These are phyloP conservation scores for Lacerta bilineata DNA, from an alignment of 2,797 vertebrate genomes.

Conservation along the genomic window DNA sequence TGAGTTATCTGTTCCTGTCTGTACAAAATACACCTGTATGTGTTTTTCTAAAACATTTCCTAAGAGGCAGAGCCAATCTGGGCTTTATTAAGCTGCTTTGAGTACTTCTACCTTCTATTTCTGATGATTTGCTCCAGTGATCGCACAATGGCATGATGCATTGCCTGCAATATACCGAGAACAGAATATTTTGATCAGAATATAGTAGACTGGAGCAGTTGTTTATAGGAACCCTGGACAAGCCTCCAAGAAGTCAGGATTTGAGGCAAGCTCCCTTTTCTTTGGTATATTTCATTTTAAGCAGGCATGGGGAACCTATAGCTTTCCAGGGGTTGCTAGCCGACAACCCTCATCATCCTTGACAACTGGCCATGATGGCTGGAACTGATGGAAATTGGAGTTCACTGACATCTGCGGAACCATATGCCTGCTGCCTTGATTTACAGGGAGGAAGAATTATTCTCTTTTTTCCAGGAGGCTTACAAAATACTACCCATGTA, in stretches of 20 bases:
- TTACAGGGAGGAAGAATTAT: slow-evolving; percentile 25
- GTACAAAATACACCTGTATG: slow-evolving; percentile 73
- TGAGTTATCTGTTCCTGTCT: not conserved
- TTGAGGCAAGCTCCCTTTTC: not conserved
- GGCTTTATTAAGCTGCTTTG: slow-evolving; percentile 64
- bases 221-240: slow-evolving; percentile 68
- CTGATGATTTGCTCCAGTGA: slow-evolving; percentile 69
- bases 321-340: not conserved
- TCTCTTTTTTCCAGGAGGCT: too few relatives aligned
- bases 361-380: not conserved
- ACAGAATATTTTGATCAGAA: slow-evolving; percentile 69
- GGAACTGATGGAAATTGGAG: not conserved
- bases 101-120: slow-evolving; percentile 69
- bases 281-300: slow-evolving; percentile 27
- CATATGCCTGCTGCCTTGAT: too few relatives aligned
- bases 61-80: slow-evolving; percentile 70
- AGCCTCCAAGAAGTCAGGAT: slow-evolving; percentile 19
- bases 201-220: slow-evolving; percentile 62
- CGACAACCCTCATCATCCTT: not conserved
- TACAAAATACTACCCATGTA: not conserved
- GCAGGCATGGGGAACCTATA: not conserved
- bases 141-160: slow-evolving; percentile 70
- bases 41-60: slow-evolving; percentile 54
- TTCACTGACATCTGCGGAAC: not conserved
- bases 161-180: slow-evolving; percentile 70